phyloP scores from a whole-genome alignment of 2,888 invertebrate species.

The Andrena marginata region DNA sequence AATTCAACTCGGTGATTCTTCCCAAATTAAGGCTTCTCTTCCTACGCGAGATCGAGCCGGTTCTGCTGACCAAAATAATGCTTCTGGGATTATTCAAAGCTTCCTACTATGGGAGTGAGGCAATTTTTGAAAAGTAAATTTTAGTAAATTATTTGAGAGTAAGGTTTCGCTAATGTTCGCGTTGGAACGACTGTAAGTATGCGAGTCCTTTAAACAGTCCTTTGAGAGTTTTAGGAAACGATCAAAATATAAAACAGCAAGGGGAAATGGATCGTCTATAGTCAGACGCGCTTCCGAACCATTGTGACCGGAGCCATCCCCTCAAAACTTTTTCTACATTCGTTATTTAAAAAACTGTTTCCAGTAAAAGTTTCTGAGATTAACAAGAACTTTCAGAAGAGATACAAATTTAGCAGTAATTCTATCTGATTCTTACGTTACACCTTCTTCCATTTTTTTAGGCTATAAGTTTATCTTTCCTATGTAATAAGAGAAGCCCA shows the following conservation, averaged over 20 bases:
- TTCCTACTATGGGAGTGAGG: not conserved
- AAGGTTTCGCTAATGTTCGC: not conserved
- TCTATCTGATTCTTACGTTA: not conserved
- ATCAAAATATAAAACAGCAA: not conserved
- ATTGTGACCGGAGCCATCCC: not conserved
- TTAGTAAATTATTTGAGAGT: not conserved
- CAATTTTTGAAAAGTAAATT: no score
- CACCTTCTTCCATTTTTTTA: no score
- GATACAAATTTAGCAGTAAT: no score
- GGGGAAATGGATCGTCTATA: not conserved
- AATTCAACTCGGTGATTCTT: slow-evolving; percentile 56
- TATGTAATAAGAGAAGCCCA: no score
- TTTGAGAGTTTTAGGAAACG: not conserved
- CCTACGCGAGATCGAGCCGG: slow-evolving; percentile 2
- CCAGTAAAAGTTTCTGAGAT: not conserved
- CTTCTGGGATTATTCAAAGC: slow-evolving; percentile 16
- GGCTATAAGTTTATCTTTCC: no score
- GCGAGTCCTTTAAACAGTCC: not conserved
- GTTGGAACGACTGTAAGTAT: not conserved
- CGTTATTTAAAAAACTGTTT: not conserved
- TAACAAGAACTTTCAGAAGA: not conserved
- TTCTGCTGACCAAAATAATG: slow-evolving; percentile 21
- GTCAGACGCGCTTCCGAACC: not conserved
- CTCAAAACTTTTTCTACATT: not conserved
- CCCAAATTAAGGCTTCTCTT: slow-evolving; percentile 43